Conservation (phyloP, 2,888 invertebrate species). For the Idaea dimidiata region DNA sequence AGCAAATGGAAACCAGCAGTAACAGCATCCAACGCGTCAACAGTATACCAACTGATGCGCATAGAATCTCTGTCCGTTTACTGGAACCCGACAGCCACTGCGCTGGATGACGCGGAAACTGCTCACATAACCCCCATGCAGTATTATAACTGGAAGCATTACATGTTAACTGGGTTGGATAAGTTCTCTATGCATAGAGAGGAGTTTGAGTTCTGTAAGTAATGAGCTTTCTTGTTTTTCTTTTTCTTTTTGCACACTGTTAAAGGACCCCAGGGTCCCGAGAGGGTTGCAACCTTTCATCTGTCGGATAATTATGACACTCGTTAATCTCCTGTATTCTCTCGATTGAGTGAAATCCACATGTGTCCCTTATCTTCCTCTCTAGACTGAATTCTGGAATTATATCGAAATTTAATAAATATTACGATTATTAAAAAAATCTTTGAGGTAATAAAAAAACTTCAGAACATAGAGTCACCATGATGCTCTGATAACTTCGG, state of each 20-base stretch:
- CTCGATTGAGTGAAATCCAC: not conserved
- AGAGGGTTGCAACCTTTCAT: too few relatives aligned
- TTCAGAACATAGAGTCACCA: too few relatives aligned
- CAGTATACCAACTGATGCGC: constrained; percentile 88
- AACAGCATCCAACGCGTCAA: constrained; percentile 79
- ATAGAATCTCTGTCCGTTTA: constrained; percentile 88
- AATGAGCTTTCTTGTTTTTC: not conserved
- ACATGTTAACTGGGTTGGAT: constrained; percentile 87
- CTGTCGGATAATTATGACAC: too few relatives aligned
- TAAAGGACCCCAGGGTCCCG: too few relatives aligned
- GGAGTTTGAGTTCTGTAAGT: constrained; percentile 88
- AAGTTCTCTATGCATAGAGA: constrained; percentile 89
- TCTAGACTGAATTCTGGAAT: constrained; percentile 82
- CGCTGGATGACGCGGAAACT: constrained; percentile 77
- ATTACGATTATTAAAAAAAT: too few relatives aligned
- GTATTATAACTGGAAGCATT: constrained; percentile 87
- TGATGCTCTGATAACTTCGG: too few relatives aligned
- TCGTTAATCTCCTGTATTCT: not conserved
- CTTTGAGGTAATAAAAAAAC: too few relatives aligned
- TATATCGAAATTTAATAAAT: too few relatives aligned
- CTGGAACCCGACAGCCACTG: constrained; percentile 84
- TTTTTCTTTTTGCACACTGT: too few relatives aligned
- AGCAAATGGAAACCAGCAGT: constrained; percentile 90
- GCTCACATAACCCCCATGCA: constrained; percentile 77
- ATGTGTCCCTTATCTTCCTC: too few relatives aligned